Conservation (phyloP, 1,140 invertebrate genomes). For the Globodera rostochiensis region DNA sequence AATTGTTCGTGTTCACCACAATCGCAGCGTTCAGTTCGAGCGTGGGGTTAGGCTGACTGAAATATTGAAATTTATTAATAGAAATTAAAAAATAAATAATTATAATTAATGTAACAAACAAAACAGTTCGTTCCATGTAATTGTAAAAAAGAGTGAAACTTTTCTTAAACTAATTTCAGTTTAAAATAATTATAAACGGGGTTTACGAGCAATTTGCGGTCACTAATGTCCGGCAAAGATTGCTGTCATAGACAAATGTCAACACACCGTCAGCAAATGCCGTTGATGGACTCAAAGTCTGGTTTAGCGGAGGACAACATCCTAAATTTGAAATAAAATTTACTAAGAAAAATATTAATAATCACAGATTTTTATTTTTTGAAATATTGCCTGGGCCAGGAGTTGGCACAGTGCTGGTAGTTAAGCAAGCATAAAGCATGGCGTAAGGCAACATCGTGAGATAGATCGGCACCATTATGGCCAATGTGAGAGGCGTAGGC, state of each 20-base stretch:
- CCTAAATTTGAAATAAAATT: slow-evolving; percentile 7
- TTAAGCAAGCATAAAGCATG: neutral
- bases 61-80: neutral
- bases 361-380: too few relatives aligned
- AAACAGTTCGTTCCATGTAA: neutral
- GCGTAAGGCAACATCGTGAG: neutral
- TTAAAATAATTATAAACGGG: neutral
- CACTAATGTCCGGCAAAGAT: slow-evolving; percentile 18
- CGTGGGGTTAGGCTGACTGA: slow-evolving; percentile 23
- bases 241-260: slow-evolving; percentile 32
- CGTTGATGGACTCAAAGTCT: slow-evolving; percentile 10
- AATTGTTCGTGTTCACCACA: slow-evolving; percentile 31
- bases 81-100: too few relatives aligned
- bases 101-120: neutral
- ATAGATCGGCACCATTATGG: neutral
- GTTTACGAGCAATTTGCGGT: slow-evolving; percentile 28
- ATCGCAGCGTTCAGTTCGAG: slow-evolving; percentile 28
- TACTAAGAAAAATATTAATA: neutral
- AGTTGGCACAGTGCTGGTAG: neutral
- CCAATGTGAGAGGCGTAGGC: neutral
- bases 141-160: neutral
- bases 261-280: slow-evolving; percentile 25
- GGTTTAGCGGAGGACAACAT: slow-evolving; percentile 22
- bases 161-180: neutral
- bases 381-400: neutral